Percentiles rank a stretch among this genome's conserved stretches.
These are phyloP conservation scores for Avahi laniger DNA, from an alignment of 2,797 vertebrate species.

Conservation along the genomic window DNA sequence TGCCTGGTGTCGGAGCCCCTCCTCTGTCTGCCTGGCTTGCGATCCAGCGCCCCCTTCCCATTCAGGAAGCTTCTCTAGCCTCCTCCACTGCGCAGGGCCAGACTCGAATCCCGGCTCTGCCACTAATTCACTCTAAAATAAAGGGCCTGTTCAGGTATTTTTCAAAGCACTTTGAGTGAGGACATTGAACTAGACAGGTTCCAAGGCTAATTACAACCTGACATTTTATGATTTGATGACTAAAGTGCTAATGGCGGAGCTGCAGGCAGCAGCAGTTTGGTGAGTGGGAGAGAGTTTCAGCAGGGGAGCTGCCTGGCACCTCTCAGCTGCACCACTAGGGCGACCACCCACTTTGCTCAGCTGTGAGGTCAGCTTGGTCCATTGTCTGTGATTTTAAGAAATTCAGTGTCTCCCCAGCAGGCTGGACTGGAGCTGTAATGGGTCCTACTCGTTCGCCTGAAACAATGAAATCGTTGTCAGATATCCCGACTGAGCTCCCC, in stretches of 20 bases:
- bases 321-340: not conserved
- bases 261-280: not conserved
- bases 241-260: not conserved
- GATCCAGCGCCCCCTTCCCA: not conserved
- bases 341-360: not conserved
- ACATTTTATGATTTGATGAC: not conserved
- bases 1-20: not conserved
- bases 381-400: conserved; percentile 2
- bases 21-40: not conserved
- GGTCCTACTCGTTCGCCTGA: not conserved
- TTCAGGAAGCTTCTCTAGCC: not conserved
- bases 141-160: not conserved
- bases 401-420: not conserved
- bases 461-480: conserved; percentile 23
- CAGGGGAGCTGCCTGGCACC: not conserved
- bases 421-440: not conserved
- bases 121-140: not conserved
- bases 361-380: not conserved
- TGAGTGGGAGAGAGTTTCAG: not conserved
- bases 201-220: not conserved
- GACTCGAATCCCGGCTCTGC: not conserved
- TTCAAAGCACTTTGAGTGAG: not conserved
- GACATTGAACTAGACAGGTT: not conserved
- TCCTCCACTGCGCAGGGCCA: not conserved
- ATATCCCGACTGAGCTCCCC: not conserved